These are phyloP conservation scores for Oreocharis arfaki DNA, from an alignment of 2,113 vertebrate species.

Conservation along the genomic window DNA sequence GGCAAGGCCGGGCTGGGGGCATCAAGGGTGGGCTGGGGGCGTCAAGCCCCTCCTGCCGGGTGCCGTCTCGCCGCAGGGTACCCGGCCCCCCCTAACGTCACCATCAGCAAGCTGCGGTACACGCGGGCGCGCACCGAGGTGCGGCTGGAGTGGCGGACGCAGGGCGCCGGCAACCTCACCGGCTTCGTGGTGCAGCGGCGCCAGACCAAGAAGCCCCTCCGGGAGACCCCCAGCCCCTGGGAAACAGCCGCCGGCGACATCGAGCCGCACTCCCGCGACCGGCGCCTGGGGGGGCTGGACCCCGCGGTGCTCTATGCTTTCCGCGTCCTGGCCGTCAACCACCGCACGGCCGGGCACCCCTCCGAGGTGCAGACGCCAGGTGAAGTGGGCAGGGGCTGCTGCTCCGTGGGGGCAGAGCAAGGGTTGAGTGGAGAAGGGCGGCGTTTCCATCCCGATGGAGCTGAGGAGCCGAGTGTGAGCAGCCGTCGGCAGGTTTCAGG, in stretches of 20 bases:
- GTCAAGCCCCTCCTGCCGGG: background rate
- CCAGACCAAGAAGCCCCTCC: constrained; percentile 46
- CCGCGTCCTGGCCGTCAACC: constrained; percentile 83
- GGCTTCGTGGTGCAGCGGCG: constrained; percentile 83
- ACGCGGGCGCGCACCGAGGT: constrained; percentile 78
- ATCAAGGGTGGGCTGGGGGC: rapidly evolving
- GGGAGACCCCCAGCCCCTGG: constrained; percentile 64
- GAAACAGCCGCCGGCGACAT: constrained; percentile 71
- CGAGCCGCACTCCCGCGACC: constrained; percentile 73
- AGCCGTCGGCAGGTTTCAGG: background rate
- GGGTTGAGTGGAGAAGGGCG: background rate
- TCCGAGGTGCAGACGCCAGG: constrained; percentile 88
- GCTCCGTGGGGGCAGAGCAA: background rate
- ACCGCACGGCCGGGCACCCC: constrained; percentile 81
- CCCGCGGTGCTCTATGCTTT: constrained; percentile 79
- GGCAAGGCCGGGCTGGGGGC: rapidly evolving
- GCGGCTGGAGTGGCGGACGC: constrained; percentile 79
- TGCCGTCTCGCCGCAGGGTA: constrained; percentile 64
- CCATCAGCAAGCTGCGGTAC: constrained; percentile 79
- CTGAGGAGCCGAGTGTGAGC: background rate
- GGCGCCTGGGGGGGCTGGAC: constrained; percentile 76
- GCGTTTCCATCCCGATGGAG: background rate
- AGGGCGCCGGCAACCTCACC: constrained; percentile 70
- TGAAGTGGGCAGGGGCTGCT: constrained; percentile 43
- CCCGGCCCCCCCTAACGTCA: constrained; percentile 84